Evolutionary conservation across 2,113 vertebrate species (phyloP), one percentile per base, ranked within the genome.

Genomic region (Noturus placidus): DNA sequence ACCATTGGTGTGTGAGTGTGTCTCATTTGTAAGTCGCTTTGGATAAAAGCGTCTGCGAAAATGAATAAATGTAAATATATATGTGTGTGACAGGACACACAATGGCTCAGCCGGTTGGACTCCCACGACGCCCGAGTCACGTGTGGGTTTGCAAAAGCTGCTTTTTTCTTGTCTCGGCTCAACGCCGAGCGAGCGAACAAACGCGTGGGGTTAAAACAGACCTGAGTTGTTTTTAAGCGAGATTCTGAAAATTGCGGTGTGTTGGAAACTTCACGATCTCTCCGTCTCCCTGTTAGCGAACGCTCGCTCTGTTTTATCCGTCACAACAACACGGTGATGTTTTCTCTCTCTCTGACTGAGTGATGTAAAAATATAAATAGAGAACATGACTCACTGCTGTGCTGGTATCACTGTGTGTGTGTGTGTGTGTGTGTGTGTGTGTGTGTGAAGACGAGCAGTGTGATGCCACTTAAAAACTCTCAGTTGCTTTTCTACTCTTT

Each of bases 101-200:
- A 74, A 22, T 74, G 69, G 38, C 52, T 22, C 50, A 54, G 46
- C 50, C 27, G 83, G 50, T 76, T 27, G 83, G 83, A 84, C 83
- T 72, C 83, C 83, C 67, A 72, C 67, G 50, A 38, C 1, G 46
- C 6, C 83, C 72, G 83, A 84, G 50, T 84, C 67, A 70, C 25
- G 67, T 20, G 14, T 50, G n/a, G 65, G 83, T 74, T 74, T 57
- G 52, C n/a, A n/a, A 85, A 74, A 59, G 20, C 22, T 42, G 70
- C 84, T 85, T 57, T 61, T 22, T 42, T 42, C 57, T 13, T 61
- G 19, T 33, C n/a, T 30, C 30, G 10, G 11, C 78, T 74, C 67
- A 15, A 19, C 83, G 27, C 54, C 11, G 10, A 81, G 10, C 14
- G n/a, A 54, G n/a, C 7, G 82, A 83, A 83, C 52, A 14, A 22